Percentiles rank a stretch among this genome's conserved stretches.
These are phyloP conservation scores for Anabas testudineus DNA, from an alignment of 2,797 vertebrate species.

Conservation along the genomic window DNA sequence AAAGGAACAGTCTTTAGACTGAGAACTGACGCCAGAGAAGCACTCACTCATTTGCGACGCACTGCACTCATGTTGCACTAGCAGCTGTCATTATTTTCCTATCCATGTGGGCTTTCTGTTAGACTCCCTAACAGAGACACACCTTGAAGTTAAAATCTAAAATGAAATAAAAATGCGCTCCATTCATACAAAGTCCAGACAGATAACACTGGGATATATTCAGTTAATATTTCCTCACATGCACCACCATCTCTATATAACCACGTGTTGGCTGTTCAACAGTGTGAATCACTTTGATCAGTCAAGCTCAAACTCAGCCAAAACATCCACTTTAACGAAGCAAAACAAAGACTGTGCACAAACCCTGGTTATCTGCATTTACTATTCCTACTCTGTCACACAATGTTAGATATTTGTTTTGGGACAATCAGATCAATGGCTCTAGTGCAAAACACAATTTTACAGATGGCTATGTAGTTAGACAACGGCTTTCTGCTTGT, in stretches of 20 bases:
- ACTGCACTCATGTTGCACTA: conserved; percentile 5
- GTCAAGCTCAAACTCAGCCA: conserved; percentile 40
- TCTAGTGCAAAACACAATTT: conserved; percentile 1
- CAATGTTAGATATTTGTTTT: conserved; percentile 34
- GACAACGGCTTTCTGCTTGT: no score
- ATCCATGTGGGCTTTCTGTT: conserved; percentile 50
- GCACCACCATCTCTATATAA: conserved; percentile 24
- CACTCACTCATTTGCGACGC: background rate
- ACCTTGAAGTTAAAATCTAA: conserved; percentile 25
- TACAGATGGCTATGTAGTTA: background rate
- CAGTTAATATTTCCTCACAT: background rate
- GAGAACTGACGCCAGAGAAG: conserved; percentile 16
- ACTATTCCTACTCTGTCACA: conserved; percentile 8
- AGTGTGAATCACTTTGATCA: conserved; percentile 58
- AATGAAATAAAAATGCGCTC: conserved; percentile 25
- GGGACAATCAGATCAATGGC: conserved; percentile 36
- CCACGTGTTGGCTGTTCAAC: conserved; percentile 11
- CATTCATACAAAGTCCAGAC: conserved; percentile 28
- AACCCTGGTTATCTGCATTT: conserved; percentile 7
- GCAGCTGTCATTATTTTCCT: conserved; percentile 30
- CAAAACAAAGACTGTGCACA: conserved; percentile 23
- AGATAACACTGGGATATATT: conserved; percentile 20
- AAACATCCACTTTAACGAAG: conserved; percentile 17
- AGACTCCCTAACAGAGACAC: conserved; percentile 28
- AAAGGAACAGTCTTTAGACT: conserved; percentile 14